phyloP scores from a whole-genome alignment of 2,797 vertebrate species.

The Odontamblyopus lacepedii region DNA sequence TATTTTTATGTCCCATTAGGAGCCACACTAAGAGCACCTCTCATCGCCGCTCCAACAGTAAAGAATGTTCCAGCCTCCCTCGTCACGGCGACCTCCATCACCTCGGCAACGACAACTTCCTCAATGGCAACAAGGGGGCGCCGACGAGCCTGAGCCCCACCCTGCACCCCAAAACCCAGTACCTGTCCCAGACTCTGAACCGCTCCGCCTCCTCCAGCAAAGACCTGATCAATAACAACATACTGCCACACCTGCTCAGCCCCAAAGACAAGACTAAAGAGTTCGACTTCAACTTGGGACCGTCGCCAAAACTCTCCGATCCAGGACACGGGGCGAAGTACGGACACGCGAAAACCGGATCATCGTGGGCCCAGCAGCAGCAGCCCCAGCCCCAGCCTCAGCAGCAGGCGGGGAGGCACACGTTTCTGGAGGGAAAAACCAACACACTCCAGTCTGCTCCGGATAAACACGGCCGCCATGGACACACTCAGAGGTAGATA shows the following conservation, averaged over 20 bases:
- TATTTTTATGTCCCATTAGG: conserved; percentile 65
- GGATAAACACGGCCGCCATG: conserved; percentile 85
- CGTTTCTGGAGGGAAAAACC: conserved; percentile 92
- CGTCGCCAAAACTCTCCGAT: conserved; percentile 69
- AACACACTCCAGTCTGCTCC: conserved; percentile 90
- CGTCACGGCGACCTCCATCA: conserved; percentile 90
- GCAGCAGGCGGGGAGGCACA: conserved; percentile 84
- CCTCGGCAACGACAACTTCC: conserved; percentile 87
- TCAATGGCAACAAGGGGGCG: conserved; percentile 91
- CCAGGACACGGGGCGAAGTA: conserved; percentile 86
- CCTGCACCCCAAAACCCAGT: conserved; percentile 87
- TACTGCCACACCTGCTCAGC: conserved; percentile 93
- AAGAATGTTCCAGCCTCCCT: conserved; percentile 92
- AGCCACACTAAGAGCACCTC: conserved; percentile 91
- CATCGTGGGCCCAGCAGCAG: conserved; percentile 84
- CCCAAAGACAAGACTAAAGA: conserved; percentile 97
- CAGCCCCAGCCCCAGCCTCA: conserved; percentile 44
- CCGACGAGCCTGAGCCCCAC: conserved; percentile 89
- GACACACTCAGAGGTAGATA: conserved; percentile 5
- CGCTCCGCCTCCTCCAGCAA: conserved; percentile 88
- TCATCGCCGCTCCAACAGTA: conserved; percentile 89
- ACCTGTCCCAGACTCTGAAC: conserved; percentile 87
- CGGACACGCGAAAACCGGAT: conserved; percentile 75
- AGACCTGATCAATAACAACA: conserved; percentile 91
- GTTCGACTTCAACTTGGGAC: conserved; percentile 91